Base-by-base conservation (phyloP, 1,140 invertebrate species). In the Wasmannia auropunctata region DNA sequence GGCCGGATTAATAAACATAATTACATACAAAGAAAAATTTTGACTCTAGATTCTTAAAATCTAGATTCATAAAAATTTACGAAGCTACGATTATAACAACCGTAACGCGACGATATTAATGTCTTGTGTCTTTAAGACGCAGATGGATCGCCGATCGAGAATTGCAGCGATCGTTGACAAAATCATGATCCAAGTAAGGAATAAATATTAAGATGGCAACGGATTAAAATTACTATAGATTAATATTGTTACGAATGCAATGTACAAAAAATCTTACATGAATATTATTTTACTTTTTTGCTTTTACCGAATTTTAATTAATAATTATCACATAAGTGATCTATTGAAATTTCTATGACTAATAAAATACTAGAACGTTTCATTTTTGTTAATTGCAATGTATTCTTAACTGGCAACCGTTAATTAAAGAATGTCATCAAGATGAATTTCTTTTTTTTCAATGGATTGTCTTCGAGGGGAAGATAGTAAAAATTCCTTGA, bases 141-240 rank as follows among this genome's bases (percentile, higher is more conserved):
- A 81, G 8, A 58, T 43, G 25, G 19, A 81, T 43, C n/a, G 34
- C 63, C 6, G 16, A 51, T 51, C 22, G 34, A 81, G 5, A 80
- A 31, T 43, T 19, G 11, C 3, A 54, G 16, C 62, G 37, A 72
- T 72, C 43, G 14, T 79, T 79, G n/a, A 16, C 28, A 62, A 49
- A 58, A 34, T 65, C 40, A 40, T 74, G 67, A 56, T 74, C 79
- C 79, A 83, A 83, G n/a, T 83, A 83, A 83, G 79, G 67, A 83
- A 83, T 60, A 74, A 83, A 14, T 40, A 19, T 10, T 25, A n/a
- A n/a, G n/a, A n/a, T n/a, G n/a, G n/a, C n/a, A n/a, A n/a, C n/a
- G n/a, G n/a, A n/a, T n/a, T n/a, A n/a, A n/a, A n/a, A n/a, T n/a
- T n/a, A n/a, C n/a, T n/a, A n/a, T n/a, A n/a, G n/a, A 58, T 60